Conservation (phyloP, 2,888 invertebrate species). For the Invenusta paracnida region DNA sequence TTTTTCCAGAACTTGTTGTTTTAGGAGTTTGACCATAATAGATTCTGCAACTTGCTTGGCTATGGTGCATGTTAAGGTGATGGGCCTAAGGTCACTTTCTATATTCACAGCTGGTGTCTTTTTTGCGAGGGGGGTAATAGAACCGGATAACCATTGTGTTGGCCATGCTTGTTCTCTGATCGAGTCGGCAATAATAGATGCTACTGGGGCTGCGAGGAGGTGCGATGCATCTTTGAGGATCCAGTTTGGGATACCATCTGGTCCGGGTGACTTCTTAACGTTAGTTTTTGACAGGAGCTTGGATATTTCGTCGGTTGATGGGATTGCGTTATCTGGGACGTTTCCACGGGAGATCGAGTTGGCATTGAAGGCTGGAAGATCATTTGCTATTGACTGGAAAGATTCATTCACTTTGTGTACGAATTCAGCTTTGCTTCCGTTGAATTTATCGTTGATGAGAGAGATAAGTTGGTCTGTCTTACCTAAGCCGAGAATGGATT, state of each 20-base stretch:
- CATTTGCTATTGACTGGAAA: background rate
- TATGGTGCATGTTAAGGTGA: conserved; percentile 26
- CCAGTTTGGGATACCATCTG: conserved; percentile 25
- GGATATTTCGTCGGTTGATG: background rate
- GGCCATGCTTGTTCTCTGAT: conserved; percentile 29
- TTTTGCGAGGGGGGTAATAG: conserved; percentile 26
- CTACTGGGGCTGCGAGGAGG: conserved; percentile 26
- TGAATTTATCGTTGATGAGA: background rate
- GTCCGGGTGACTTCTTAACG: conserved; percentile 26
- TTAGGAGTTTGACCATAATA: conserved; percentile 25
- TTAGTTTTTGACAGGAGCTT: conserved; percentile 10
- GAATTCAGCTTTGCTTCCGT: background rate
- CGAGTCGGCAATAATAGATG: conserved; percentile 23
- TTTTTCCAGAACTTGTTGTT: conserved; percentile 11
- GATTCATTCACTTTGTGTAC: background rate
- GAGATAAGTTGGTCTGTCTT: background rate
- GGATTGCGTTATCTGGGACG: background rate
- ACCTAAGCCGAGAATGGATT: background rate
- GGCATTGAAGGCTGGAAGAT: background rate
- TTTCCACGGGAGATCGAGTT: background rate
- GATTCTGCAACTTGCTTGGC: conserved; percentile 22
- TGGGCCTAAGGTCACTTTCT: conserved; percentile 29
- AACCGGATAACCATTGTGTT: conserved; percentile 29
- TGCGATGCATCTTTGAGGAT: conserved; percentile 23
- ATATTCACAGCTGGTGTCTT: conserved; percentile 25